Conservation (phyloP, 2,113 vertebrate genomes). For the Tragelaphus imberbis region DNA sequence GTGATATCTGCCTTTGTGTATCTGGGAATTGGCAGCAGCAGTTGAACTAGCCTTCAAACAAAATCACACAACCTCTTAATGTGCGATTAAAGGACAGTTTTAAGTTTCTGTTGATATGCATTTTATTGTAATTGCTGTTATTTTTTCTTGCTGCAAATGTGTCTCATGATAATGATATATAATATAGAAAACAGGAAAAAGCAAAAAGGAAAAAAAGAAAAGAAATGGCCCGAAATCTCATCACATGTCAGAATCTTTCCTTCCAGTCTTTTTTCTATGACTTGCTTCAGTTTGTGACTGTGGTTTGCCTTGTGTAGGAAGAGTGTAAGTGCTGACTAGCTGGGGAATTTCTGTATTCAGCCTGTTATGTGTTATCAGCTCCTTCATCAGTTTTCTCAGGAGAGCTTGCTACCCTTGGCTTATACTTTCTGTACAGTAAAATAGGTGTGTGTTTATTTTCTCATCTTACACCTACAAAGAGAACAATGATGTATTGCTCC, state of each 20-base stretch:
- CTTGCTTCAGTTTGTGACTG: too few species aligned
- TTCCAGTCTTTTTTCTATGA: not conserved
- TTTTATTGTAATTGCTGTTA: not conserved
- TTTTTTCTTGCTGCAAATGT: not conserved
- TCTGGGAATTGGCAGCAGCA: not conserved
- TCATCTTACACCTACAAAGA: not conserved
- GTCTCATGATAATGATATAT: not conserved
- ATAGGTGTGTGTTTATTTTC: not conserved
- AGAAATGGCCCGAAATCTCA: not conserved
- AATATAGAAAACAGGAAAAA: not conserved
- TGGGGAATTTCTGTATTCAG: not conserved
- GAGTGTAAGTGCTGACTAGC: accelerated
- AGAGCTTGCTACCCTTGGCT: not conserved
- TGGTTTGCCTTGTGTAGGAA: not conserved
- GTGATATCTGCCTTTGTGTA: not conserved
- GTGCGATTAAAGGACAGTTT: not conserved
- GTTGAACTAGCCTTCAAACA: not conserved
- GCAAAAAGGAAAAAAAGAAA: not conserved
- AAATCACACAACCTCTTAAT: too few species aligned
- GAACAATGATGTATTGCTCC: not conserved
- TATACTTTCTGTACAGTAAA: not conserved
- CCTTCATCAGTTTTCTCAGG: not conserved
- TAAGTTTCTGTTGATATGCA: not conserved
- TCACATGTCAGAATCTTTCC: not conserved
- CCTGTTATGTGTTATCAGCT: not conserved